A percentile compares a stretch with the other conserved stretches of the same genome.
phyloP scores from a whole-genome alignment of 2,888 invertebrate species.

The Catonia carolina region DNA sequence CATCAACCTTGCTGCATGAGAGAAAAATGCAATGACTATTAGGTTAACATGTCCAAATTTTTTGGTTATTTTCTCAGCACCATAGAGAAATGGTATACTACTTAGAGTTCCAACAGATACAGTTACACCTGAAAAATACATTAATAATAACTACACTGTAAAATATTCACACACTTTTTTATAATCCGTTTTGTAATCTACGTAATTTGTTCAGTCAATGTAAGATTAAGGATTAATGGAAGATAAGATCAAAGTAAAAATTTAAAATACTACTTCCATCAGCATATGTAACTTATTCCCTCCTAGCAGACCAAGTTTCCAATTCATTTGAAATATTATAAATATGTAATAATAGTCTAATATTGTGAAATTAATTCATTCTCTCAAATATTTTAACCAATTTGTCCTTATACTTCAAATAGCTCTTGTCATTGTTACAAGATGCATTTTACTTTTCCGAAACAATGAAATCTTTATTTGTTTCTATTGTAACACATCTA shows the following conservation, averaged over 20 bases:
- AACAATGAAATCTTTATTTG: too few relatives aligned
- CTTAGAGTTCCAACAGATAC: constrained; percentile 78
- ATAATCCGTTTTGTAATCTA: background rate
- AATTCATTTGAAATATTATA: too few relatives aligned
- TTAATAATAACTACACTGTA: background rate
- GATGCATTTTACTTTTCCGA: too few relatives aligned
- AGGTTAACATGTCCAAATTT: constrained; percentile 77
- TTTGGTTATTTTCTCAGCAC: constrained; percentile 74
- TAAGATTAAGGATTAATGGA: background rate
- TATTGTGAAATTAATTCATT: too few relatives aligned
- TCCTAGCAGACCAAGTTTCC: background rate
- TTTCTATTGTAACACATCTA: too few relatives aligned
- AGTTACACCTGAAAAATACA: constrained; percentile 58
- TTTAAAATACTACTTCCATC: background rate
- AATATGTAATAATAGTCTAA: too few relatives aligned
- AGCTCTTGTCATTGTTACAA: too few relatives aligned
- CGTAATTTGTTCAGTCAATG: background rate
- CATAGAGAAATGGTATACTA: constrained; percentile 77
- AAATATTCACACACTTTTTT: background rate
- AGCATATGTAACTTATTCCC: background rate
- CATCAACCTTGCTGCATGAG: constrained; percentile 72
- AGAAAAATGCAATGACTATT: constrained; percentile 76
- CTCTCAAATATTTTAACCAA: too few relatives aligned
- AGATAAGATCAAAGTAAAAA: background rate
- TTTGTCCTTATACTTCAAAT: too few relatives aligned